Conservation (phyloP, 2,113 vertebrate species). For the Chionomys nivalis region DNA sequence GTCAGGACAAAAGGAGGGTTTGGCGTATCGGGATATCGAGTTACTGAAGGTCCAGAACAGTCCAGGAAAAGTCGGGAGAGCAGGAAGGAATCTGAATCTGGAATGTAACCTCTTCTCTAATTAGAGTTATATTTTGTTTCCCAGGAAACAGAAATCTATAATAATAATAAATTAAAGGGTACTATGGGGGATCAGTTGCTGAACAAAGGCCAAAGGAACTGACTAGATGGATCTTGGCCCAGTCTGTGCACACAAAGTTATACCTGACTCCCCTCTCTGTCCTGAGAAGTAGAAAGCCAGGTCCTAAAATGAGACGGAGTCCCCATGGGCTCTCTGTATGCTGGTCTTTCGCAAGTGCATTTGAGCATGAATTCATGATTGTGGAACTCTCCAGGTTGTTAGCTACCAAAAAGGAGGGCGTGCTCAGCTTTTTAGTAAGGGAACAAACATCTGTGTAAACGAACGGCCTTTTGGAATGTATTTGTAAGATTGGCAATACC, state of each 20-base stretch:
- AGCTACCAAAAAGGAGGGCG: neutral
- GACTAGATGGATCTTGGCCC: neutral
- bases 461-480: neutral
- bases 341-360: neutral
- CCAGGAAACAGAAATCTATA: constrained; percentile 69
- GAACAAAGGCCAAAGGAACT: neutral
- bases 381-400: neutral
- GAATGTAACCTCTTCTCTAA: constrained; percentile 17
- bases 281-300: neutral
- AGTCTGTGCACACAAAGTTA: neutral
- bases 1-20: constrained; percentile 18
- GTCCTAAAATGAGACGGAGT: neutral
- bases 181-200: neutral
- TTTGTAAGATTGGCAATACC: neutral
- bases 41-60: neutral
- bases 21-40: neutral
- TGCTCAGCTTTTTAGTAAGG: neutral
- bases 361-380: neutral
- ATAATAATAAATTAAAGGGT: constrained; percentile 5
- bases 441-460: neutral
- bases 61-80: neutral
- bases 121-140: constrained; percentile 58
- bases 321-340: neutral
- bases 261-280: neutral
- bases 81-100: constrained; percentile 9